Evolutionary conservation across 2,888 invertebrate species (phyloP).

Genomic region (Antheraea assamensis): DNA sequence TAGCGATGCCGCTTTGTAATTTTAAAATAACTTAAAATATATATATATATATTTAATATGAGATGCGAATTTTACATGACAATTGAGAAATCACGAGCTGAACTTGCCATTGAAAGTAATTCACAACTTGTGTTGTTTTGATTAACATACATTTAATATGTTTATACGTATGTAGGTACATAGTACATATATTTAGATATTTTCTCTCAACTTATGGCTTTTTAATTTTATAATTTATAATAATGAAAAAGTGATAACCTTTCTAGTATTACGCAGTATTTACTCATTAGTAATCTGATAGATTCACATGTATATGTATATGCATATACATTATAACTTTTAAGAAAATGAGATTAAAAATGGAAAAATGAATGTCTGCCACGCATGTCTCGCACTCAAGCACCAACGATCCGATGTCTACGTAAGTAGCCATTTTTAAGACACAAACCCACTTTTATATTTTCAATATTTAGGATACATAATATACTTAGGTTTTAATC

Average conservation of each 20-base stretch:
- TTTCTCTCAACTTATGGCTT: not conserved
- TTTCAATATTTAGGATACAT: not conserved
- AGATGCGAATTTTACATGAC: conserved; percentile 22
- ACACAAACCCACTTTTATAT: no score
- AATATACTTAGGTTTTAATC: not conserved
- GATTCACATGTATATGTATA: not conserved
- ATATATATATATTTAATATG: not conserved
- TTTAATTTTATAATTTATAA: no score
- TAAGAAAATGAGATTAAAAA: no score
- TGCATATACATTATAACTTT: no score
- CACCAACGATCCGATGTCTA: no score
- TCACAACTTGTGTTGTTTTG: not conserved
- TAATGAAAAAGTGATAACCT: no score
- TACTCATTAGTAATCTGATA: not conserved
- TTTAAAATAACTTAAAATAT: not conserved
- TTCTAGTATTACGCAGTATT: not conserved
- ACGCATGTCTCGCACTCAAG: no score
- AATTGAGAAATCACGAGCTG: conserved; percentile 4
- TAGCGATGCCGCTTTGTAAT: no score
- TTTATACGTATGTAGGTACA: not conserved
- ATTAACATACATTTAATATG: conserved; percentile 4
- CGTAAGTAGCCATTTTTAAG: no score
- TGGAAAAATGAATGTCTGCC: no score
- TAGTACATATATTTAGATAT: not conserved
- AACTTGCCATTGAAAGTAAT: conserved; percentile 13